phyloP scores from a whole-genome alignment of 2,888 invertebrate genomes.

The Pheosia tremula region DNA sequence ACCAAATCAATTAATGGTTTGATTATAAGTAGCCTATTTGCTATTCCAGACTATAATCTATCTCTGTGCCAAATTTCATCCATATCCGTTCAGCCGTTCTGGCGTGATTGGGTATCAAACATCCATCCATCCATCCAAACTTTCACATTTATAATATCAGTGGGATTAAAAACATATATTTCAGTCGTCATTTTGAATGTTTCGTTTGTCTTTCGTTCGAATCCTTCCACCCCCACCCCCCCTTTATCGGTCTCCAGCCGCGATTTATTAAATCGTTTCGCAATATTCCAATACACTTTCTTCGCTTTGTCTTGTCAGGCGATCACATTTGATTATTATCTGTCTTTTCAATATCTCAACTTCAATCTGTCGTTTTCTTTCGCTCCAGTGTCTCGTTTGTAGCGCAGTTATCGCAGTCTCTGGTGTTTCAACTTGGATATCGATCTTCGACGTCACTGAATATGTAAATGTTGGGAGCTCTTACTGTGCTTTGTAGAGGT shows the following conservation, averaged over 20 bases:
- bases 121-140: too few species aligned
- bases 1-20: too few species aligned
- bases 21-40: too few species aligned
- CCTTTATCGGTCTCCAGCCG: neutral
- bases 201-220: conserved; percentile 15
- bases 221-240: neutral
- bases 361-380: conserved; percentile 12
- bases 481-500: conserved; percentile 40
- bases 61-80: too few species aligned
- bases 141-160: neutral
- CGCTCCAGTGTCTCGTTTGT: conserved; percentile 33
- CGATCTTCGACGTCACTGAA: conserved; percentile 44
- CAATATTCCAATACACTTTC: conserved; percentile 6
- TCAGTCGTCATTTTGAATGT: conserved; percentile 12
- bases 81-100: too few species aligned
- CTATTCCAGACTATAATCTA: too few species aligned
- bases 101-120: too few species aligned
- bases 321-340: conserved; percentile 11
- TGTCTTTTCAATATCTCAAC: conserved; percentile 9
- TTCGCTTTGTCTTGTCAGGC: conserved; percentile 8
- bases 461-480: conserved; percentile 44
- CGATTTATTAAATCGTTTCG: conserved; percentile 6
- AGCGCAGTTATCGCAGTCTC: conserved; percentile 18
- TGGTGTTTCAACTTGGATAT: conserved; percentile 21
- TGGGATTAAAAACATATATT: neutral